A percentile compares a stretch with the other conserved stretches of the same genome.
These are phyloP conservation scores for Chaenodraco wilsoni DNA, from an alignment of 2,797 vertebrate genomes.

Conservation along the genomic window DNA sequence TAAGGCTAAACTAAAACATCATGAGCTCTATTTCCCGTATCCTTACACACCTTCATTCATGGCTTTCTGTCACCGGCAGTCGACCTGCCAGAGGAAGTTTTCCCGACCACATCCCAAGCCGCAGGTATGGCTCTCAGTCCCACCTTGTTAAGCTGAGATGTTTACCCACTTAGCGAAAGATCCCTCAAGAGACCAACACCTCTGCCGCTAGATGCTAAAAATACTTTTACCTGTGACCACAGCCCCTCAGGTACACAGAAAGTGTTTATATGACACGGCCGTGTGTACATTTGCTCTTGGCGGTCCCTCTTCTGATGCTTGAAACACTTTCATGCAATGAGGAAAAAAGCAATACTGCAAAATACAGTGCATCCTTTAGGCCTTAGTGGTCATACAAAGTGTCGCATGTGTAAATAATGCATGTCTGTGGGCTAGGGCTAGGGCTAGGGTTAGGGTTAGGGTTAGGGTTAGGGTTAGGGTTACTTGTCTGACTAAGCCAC, in stretches of 20 bases:
- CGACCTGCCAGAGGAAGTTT: constrained; percentile 56
- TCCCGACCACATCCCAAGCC: constrained; percentile 71
- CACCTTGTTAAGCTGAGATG: constrained; percentile 75
- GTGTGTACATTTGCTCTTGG: constrained; percentile 58
- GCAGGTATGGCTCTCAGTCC: constrained; percentile 69
- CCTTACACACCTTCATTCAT: constrained; percentile 65
- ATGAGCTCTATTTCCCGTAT: neutral
- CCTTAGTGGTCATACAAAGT: neutral
- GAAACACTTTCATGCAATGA: constrained; percentile 8
- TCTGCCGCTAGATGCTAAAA: constrained; percentile 63
- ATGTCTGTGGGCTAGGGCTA: too few species aligned
- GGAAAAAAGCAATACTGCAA: constrained; percentile 16
- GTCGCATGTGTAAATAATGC: too few species aligned
- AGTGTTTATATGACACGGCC: constrained; percentile 63
- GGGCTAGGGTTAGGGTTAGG: too few species aligned
- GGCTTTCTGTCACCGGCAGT: constrained; percentile 36
- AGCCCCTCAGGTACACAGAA: constrained; percentile 45
- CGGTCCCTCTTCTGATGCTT: constrained; percentile 2
- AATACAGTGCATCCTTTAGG: constrained; percentile 28
- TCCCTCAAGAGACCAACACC: constrained; percentile 63
- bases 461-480: too few species aligned
- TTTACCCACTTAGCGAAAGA: constrained; percentile 75
- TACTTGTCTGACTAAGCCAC: neutral
- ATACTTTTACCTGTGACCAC: constrained; percentile 57
- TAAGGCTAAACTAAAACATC: constrained; percentile 15